Evolutionary conservation across 2,888 invertebrate genomes (phyloP), one percentile per base, ranked within the genome.

Genomic region (Eretmocerus hayati): DNA sequence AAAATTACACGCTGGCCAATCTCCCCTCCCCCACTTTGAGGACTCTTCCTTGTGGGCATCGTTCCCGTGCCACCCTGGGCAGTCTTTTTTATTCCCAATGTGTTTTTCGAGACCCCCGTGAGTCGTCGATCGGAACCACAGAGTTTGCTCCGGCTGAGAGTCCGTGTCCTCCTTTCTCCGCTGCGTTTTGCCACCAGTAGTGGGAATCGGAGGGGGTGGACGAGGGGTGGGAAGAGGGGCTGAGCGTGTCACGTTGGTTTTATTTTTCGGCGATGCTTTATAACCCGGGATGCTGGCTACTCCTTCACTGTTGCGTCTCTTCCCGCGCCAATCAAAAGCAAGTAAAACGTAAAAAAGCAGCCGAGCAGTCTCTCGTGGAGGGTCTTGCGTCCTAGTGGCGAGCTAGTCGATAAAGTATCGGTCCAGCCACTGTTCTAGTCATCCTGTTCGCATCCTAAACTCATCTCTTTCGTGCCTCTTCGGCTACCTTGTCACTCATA

Each of bases 1-100:
- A 70, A 70, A 69, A 70, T 70, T 70, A 70, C 70, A 70, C 70
- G 68, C 69, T 67, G 67, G 62, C 62, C 60, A 59, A 54, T 51
- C 58, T 53, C 52, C 54, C 52, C 52, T 37, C 51, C 33, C 26
- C 42, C 30, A 39, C 42, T 47, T 15, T n/a, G n/a, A n/a, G n/a
- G n/a, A 41, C 41, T 18, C 45, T 52, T 48, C 37, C 39, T 30
- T 26, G 45, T 36, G 16, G 22, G 30, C 15, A 38, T 32, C 35
- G 15, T 37, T 23, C 43, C 19, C 31, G 13, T 47, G 41, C 41
- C 46, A 50, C 49, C 46, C 47, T 53, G 53, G n/a, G 26, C 35
- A 18, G 35, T 30, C 41, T 33, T 26, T 13, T 15, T 26, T 41
- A 20, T 20, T 26, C 46, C 13, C 18, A 23, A 36, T 16, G 32